Base-by-base conservation (phyloP, 2,797 vertebrate species). In the Florisuga fusca region DNA sequence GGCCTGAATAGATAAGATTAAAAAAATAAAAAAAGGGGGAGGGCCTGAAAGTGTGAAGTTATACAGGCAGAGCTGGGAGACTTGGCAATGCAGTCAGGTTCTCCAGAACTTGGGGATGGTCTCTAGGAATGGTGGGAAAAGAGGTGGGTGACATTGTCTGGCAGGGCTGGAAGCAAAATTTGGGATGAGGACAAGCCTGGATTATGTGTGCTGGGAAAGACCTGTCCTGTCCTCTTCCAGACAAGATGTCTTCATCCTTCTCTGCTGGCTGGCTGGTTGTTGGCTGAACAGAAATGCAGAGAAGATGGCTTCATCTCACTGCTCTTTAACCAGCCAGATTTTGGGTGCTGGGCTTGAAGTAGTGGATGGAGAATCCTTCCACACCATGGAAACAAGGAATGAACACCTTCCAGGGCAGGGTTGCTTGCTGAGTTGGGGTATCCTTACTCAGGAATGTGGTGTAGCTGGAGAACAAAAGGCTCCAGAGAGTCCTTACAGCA, bases 111-210 rank as follows among this genome's bases (percentile, higher is more conserved):
- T n/a, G 38, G 26, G 51, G 21, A 1, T 67, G 29, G 8, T 59
- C 43, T 54, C 16, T 27, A 22, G 23, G 25, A 5, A 22, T 26
- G 29, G 23, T 45, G 21, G 41, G 76, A 45, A 46, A 51, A 46
- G 23, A 72, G 3, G 33, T 0, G 1, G 21, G 45, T 58, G 31
- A 31, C 6, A 5, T 1, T 0, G 0, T 13, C 12, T 36, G 27
- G 22, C 22, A 53, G 14, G 15, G 34, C 38, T 89, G 34, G 36
- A 51, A 22, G 19, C 0, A 4, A 50, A 77, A 14, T 94, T 61
- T 58, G 64, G 45, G 36, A 19, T 23, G 50, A 7, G 12, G 9
- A 6, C 50, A 31, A 46, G 36, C 20, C 26, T n/a, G 20, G 23
- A 14, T 79, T 21, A 15, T 2, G 1, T 9, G 67, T 59, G 17